Evolutionary conservation across 35 echinoderm and acorn worm species (phyloP).

Genomic region (Acanthaster planci): DNA sequence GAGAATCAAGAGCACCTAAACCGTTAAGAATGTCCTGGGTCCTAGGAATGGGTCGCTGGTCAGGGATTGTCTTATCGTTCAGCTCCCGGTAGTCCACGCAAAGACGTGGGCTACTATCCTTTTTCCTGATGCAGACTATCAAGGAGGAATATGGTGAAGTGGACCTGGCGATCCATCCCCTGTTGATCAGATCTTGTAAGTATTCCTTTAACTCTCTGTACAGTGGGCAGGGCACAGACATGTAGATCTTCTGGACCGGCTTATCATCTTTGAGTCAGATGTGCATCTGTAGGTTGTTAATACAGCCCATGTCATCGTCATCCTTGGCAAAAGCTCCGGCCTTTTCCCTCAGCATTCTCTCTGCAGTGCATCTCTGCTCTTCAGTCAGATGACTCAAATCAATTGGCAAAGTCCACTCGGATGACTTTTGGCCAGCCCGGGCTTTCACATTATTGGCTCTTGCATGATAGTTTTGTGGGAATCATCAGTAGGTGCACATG

Average conservation of each 20-base stretch:
- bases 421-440: neutral
- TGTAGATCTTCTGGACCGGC: conserved; percentile 46
- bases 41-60: conserved; percentile 56
- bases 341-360: conserved; percentile 49
- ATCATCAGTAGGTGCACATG: neutral
- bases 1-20: conserved; percentile 45
- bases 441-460: neutral
- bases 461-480: neutral
- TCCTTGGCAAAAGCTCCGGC: conserved; percentile 35
- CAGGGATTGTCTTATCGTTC: conserved; percentile 28
- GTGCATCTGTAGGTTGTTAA: conserved; percentile 48
- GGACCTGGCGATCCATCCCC: conserved; percentile 57
- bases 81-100: conserved; percentile 50
- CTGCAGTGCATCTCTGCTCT: conserved; percentile 3
- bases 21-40: conserved; percentile 76
- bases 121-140: conserved; percentile 64
- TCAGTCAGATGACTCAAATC: neutral
- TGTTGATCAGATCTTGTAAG: conserved; percentile 38
- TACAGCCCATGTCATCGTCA: conserved; percentile 56
- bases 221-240: conserved; percentile 34
- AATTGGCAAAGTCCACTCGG: neutral
- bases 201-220: conserved; percentile 57
- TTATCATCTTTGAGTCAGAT: conserved; percentile 48
- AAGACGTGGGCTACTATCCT: conserved; percentile 34
- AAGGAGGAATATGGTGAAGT: conserved; percentile 66